Evolutionary conservation across 2,888 invertebrate genomes (phyloP), one percentile per base, ranked within the genome.

Genomic region (Drosophila meridionalis): DNA sequence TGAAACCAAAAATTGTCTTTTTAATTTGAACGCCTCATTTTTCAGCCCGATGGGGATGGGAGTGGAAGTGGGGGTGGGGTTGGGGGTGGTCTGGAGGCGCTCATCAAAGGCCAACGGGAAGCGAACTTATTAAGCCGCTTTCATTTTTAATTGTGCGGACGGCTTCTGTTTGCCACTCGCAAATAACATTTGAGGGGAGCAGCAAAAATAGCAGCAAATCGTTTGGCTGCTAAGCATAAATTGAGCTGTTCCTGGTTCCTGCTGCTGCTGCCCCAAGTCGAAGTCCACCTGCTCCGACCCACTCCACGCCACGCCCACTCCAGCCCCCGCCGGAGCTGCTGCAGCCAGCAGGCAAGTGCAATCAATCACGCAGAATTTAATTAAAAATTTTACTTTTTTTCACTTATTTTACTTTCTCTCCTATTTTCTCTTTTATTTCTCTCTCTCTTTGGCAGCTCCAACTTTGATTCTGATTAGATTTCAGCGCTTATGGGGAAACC

Each of bases 321-420:
- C 55, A 7, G 8, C 38, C 14, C 36, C 53, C 1, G 30, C 40
- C 40, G 3, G 40, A 28, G 38, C 26, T 14, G 40, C 56, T 56
- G 40, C 43, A 34, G n/a, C 48, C 67, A 40, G 48, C 67, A 61
- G 70, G 65, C 80, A 69, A 89, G 73, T 87, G 83, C 89, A 89
- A 84, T 84, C 84, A 84, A 84, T 84, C 89, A 84, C 77, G 68
- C 68, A 74, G 74, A 85, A 87, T 89, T 89, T 89, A 84, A 89
- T 89, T 84, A 84, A 77, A 89, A 66, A 32, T 52, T 61, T 14
- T 43, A 26, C 34, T 6, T 40, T 7, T 38, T 38, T 43, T 43
- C 20, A 20, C 8, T 8, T 40, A 30, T 11, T 32, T 32, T 7
- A 5, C 7, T 36, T 36, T 26, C 4, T 53, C 12, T 26, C 20